A percentile compares a stretch with the other conserved stretches of the same genome.
Conservation (phyloP, 1,140 invertebrate genomes). For the Hermatobates lingyangjiaoensis region DNA sequence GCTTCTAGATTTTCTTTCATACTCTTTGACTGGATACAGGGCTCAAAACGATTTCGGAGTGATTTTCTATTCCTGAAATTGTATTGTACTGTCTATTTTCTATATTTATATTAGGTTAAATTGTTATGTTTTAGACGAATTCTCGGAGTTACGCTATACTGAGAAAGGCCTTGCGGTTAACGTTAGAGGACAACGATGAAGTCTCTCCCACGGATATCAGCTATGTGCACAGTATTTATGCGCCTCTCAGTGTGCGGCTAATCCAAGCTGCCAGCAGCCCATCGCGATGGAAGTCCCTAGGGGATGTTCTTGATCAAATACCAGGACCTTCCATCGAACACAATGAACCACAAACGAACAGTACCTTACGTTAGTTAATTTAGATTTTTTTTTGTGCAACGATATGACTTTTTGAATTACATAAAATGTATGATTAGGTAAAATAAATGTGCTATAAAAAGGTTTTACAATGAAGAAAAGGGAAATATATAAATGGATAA, state of each 20-base stretch:
- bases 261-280: slow-evolving; percentile 67
- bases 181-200: slow-evolving; percentile 73
- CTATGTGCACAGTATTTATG: slow-evolving; percentile 86
- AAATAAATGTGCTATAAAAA: background rate
- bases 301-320: slow-evolving; percentile 40
- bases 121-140: slow-evolving; percentile 16
- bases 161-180: slow-evolving; percentile 49
- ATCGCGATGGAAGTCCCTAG: slow-evolving; percentile 58
- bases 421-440: background rate
- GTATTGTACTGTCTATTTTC: too few species aligned
- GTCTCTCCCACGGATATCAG: slow-evolving; percentile 71
- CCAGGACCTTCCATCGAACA: slow-evolving; percentile 39
- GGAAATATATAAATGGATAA: background rate
- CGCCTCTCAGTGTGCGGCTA: slow-evolving; percentile 76
- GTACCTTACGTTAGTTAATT: background rate
- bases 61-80: too few species aligned
- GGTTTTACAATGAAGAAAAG: background rate
- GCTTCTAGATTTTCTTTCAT: too few species aligned
- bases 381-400: background rate
- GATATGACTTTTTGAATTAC: background rate
- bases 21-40: background rate
- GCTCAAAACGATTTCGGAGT: background rate
- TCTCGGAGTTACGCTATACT: slow-evolving; percentile 26
- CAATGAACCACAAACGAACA: slow-evolving; percentile 22
- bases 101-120: too few species aligned